Base-by-base conservation (phyloP, 2,888 invertebrate species). In the Rhynchonema sp. region DNA sequence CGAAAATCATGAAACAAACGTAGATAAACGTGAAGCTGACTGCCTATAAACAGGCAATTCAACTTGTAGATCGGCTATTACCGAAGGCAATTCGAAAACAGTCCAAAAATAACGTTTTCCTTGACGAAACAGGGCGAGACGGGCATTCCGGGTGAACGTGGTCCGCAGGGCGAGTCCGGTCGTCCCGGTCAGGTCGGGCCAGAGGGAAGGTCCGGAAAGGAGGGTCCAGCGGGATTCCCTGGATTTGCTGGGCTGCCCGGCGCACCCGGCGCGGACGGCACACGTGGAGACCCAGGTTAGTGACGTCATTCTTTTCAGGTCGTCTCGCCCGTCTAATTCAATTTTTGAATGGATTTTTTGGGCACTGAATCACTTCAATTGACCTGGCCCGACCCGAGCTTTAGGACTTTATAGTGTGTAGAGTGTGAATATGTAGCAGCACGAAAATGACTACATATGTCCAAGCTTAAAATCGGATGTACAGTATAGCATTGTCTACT, bases 131-230 rank as follows among this genome's bases (percentile, higher is more conserved):
- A 54, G 54, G 54, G 54, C 22, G 25, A n/a, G 26, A 27, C 57
- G 17, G 46, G 46, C 46, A 3, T 22, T 23, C 2, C 27, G n/a
- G 49, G 49, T 29, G 29, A 27, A 17, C 49, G 25, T 2, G 57
- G 57, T 29, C 49, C 46, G 28, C 38, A 57, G 49, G 57, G 57
- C 46, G 49, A 3, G 25, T 22, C 46, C 27, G 57, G 57, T n/a
- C 1, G 17, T 13, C 46, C 38, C 27, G 57, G 28, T 1, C 2
- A 27, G 28, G 25, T 3, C 6, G 57, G 57, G 1, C 28, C 26
- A 1, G 46, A 3, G 2, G 57, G 57, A 17, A 17, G 13, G 27
- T n/a, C 26, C 2, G 57, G 57, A 2, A 20, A 1, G 2, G 22
- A 1, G 2, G 57, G 57, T 1, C 49, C 49, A 1, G 23, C 26